Conservation (phyloP, 2,888 invertebrate species). For the Lagria hirta region DNA sequence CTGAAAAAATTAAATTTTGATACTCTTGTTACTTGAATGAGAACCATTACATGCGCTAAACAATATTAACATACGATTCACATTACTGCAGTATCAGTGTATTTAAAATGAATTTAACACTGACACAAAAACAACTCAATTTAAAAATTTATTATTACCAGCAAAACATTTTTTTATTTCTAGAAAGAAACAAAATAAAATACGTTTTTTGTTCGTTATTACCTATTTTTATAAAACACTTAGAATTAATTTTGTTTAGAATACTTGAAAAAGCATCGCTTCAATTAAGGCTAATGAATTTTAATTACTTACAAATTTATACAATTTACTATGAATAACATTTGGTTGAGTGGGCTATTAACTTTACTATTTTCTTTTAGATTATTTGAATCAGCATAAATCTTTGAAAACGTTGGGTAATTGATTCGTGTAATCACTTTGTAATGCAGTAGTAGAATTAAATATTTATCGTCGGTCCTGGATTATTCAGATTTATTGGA, state of each 20-base stretch:
- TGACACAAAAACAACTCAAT: too few relatives aligned
- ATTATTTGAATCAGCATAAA: constrained; percentile 21
- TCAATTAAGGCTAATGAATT: constrained; percentile 47
- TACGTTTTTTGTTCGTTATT: constrained; percentile 5
- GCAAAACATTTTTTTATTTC: neutral
- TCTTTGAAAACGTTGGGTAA: constrained; percentile 21
- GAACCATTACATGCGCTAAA: too few relatives aligned
- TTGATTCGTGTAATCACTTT: constrained; percentile 26
- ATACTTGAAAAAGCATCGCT: constrained; percentile 30
- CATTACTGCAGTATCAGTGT: too few relatives aligned
- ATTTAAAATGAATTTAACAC: too few relatives aligned
- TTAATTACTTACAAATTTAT: constrained; percentile 52
- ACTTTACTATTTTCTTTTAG: constrained; percentile 38
- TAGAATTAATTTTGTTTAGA: constrained; percentile 31
- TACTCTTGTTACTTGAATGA: too few relatives aligned
- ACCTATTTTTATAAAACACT: constrained; percentile 26
- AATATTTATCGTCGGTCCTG: constrained; percentile 14
- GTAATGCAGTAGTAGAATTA: constrained; percentile 19
- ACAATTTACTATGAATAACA: constrained; percentile 47
- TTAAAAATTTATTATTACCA: too few relatives aligned
- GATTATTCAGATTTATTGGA: constrained; percentile 25
- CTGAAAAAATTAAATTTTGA: too few relatives aligned
- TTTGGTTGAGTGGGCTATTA: constrained; percentile 43
- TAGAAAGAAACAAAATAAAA: neutral
- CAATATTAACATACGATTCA: too few relatives aligned